Evolutionary conservation across 2,888 invertebrate genomes (phyloP), one percentile per base, ranked within the genome.

Genomic region (Eudasyphora cyanicolor): DNA sequence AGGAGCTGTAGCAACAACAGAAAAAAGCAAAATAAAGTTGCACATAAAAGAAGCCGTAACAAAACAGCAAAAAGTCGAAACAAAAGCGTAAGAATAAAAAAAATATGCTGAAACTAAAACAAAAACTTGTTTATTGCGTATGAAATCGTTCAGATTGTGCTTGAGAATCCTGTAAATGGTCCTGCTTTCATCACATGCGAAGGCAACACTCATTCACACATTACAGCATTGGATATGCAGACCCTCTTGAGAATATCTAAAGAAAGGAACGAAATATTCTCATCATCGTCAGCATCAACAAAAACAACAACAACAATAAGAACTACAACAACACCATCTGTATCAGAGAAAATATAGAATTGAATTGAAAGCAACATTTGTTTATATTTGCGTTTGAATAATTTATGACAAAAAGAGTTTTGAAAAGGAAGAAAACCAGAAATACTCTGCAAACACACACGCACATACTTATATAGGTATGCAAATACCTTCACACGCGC

Each of bases 341-440:
- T 38, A 64, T 14, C 24, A 67, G 35, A 67, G 29, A 38, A 75
- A 77, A 83, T 79, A 74, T 73, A 73, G 78, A 78, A 76, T 81
- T 78, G 81, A 71, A 81, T 81, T 84, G 78, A 69, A 71, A 67
- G 54, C 51, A 75, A 35, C 78, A 81, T 87, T 86, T 90, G 90
- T 89, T 90, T 88, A 90, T 90, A 89, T 90, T 91, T 88, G 87
- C 88, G 87, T 88, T 88, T 91, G 89, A 91, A 91, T 91, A 90
- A 90, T 90, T 91, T 90, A 91, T 90, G 88, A 88, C 87, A 89
- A 88, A 62, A 74, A 81, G 84, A 78, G 75, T 78, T 84, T 67
- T 78, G 57, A 78, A 78, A 51, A 83, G 70, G 54, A 75, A 82
- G 75, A 42, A 81, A 79, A 76, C 49, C 64, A 76, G 74, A 67